Conservation (phyloP, 2,888 invertebrate genomes). For the Melieria crassipennis region DNA sequence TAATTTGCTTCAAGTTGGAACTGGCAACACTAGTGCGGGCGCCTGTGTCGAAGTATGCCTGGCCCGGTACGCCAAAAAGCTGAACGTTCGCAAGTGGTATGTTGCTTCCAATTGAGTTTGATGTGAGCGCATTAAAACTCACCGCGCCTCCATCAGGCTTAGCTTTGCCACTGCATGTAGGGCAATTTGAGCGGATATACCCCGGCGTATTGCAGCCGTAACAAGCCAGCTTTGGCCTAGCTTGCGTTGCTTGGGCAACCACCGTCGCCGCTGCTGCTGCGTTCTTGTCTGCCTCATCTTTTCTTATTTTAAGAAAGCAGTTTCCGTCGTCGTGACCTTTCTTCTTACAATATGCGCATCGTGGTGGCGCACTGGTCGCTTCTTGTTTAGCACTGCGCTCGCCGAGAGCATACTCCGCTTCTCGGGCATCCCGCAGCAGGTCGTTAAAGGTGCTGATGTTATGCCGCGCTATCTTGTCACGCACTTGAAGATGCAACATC, state of each 20-base stretch:
- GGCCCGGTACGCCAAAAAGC: constrained; percentile 37
- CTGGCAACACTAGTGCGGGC: constrained; percentile 42
- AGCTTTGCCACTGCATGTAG: background rate
- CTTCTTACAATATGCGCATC: constrained; percentile 8
- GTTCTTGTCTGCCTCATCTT: constrained; percentile 7
- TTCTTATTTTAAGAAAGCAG: background rate
- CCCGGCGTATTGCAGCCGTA: constrained; percentile 37
- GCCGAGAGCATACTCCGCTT: constrained; percentile 7
- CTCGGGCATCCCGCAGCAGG: constrained; percentile 4
- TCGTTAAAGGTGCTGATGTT: constrained; percentile 18
- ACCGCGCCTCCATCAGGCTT: background rate
- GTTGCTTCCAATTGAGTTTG: constrained; percentile 5
- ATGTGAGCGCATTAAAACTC: constrained; percentile 7
- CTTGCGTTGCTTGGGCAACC: too few relatives aligned
- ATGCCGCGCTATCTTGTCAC: constrained; percentile 13
- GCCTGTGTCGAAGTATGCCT: constrained; percentile 40
- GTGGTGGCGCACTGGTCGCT: background rate
- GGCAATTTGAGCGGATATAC: constrained; percentile 3
- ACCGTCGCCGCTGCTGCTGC: background rate
- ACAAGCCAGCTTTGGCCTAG: constrained; percentile 33
- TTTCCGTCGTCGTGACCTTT: constrained; percentile 13
- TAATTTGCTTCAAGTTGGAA: constrained; percentile 33
- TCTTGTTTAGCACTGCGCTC: constrained; percentile 8
- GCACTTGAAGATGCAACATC: constrained; percentile 10
- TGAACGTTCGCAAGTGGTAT: constrained; percentile 31